A percentile compares a stretch with the other conserved stretches of the same genome.
Evolutionary conservation across 2,888 invertebrate genomes (phyloP).

Genomic region (Phania funesta): DNA sequence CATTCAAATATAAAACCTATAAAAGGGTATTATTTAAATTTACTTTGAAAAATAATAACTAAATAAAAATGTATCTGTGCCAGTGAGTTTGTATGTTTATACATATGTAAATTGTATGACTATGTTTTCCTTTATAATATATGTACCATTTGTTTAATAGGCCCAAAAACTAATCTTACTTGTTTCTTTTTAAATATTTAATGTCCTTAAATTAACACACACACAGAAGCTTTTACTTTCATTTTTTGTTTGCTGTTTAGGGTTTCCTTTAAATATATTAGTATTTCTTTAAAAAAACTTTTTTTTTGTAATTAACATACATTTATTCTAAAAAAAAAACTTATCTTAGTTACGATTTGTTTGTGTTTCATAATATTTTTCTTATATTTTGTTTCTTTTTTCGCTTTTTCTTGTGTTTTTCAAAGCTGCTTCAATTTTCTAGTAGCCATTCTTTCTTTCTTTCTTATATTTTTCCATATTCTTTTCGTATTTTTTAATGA

Average conservation of each 20-base stretch:
- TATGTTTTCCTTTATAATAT: constrained; percentile 3
- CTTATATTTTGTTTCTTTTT: neutral
- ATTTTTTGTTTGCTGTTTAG: constrained; percentile 29
- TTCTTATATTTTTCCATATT: neutral
- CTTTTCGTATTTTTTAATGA: neutral
- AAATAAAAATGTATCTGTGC: constrained; percentile 1
- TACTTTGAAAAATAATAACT: neutral
- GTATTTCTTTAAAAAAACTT: neutral
- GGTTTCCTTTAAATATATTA: constrained; percentile 13
- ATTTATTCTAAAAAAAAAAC: constrained; percentile 43
- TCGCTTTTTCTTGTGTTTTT: constrained; percentile 13
- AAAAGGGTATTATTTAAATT: neutral
- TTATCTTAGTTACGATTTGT: constrained; percentile 45
- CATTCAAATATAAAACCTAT: neutral
- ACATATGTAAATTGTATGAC: neutral
- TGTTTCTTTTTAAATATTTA: constrained; percentile 10
- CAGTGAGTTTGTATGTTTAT: neutral
- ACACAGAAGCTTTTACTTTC: constrained; percentile 47
- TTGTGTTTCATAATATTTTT: constrained; percentile 16
- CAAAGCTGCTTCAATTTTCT: neutral
- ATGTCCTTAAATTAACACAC: constrained; percentile 37
- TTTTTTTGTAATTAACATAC: constrained; percentile 38
- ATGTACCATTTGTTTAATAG: neutral
- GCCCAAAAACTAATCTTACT: neutral
- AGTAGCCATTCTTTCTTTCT: constrained; percentile 10